phyloP scores from a whole-genome alignment of 2,888 invertebrate species.

The Didymodactylos carnosus region DNA sequence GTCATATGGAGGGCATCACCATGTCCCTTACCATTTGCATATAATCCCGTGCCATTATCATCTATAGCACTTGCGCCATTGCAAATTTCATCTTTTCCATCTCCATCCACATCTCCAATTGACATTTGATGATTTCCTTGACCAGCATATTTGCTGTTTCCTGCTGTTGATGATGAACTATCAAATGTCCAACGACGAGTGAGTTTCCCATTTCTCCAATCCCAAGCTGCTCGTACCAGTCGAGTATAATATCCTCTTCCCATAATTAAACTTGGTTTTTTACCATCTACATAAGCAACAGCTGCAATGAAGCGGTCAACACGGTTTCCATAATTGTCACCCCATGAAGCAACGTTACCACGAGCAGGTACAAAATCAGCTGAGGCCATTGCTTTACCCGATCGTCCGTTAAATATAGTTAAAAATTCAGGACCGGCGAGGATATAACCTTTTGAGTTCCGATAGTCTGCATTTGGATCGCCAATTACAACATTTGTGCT shows the following conservation, averaged over 20 bases:
- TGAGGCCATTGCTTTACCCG: neutral
- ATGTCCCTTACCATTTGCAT: neutral
- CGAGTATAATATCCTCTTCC: neutral
- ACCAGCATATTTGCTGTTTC: neutral
- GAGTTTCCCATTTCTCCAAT: neutral
- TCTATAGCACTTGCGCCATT: neutral
- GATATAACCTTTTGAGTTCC: neutral
- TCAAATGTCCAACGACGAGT: neutral
- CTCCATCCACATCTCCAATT: neutral
- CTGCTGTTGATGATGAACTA: neutral
- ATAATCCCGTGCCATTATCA: neutral
- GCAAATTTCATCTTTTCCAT: neutral
- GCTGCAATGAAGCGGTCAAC: neutral
- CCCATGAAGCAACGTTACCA: neutral
- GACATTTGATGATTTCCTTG: neutral
- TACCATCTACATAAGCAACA: neutral
- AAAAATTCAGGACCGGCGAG: neutral
- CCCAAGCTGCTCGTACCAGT: neutral
- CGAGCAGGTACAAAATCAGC: neutral
- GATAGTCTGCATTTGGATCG: neutral
- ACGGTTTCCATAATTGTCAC: neutral
- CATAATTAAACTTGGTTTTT: neutral
- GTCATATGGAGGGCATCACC: neutral
- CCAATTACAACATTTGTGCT: neutral
- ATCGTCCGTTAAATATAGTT: neutral